phyloP scores from a whole-genome alignment of 2,888 invertebrate genomes.

The Hipparchia sbordonii region DNA sequence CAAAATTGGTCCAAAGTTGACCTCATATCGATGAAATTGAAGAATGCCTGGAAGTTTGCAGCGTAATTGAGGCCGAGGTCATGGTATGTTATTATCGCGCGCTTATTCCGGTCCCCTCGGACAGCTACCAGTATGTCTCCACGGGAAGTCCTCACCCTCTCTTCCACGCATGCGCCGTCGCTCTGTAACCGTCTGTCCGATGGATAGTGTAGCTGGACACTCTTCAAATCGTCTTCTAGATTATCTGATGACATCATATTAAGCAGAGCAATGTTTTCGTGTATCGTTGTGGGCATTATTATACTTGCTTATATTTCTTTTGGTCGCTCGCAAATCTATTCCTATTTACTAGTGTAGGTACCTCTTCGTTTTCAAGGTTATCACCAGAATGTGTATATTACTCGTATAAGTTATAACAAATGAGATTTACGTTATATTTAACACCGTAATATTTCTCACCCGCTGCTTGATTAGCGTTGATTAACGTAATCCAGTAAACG shows the following conservation, averaged over 20 bases:
- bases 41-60: constrained; percentile 96
- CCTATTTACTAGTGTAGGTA: no score
- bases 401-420: neutral
- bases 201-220: constrained; percentile 94
- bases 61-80: constrained; percentile 99
- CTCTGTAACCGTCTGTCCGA: constrained; percentile 84
- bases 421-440: constrained; percentile 38
- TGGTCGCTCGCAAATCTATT: constrained; percentile 20
- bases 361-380: constrained; percentile 11
- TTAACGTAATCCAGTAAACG: constrained; percentile 42
- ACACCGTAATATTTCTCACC: constrained; percentile 46
- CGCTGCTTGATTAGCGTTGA: constrained; percentile 42
- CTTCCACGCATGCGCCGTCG: constrained; percentile 82
- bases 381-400: constrained; percentile 2
- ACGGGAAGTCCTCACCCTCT: constrained; percentile 94
- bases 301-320: constrained; percentile 40
- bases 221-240: constrained; percentile 96
- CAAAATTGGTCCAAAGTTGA: constrained; percentile 96
- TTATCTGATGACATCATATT: constrained; percentile 88
- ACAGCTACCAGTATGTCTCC: constrained; percentile 96
- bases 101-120: constrained; percentile 95
- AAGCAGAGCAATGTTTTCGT: constrained; percentile 82
- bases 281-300: constrained; percentile 70
- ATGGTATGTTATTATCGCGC: constrained; percentile 98
- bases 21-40: constrained; percentile 96